Conservation (phyloP, 2,113 vertebrate species). For the Platichthys stellatus region DNA sequence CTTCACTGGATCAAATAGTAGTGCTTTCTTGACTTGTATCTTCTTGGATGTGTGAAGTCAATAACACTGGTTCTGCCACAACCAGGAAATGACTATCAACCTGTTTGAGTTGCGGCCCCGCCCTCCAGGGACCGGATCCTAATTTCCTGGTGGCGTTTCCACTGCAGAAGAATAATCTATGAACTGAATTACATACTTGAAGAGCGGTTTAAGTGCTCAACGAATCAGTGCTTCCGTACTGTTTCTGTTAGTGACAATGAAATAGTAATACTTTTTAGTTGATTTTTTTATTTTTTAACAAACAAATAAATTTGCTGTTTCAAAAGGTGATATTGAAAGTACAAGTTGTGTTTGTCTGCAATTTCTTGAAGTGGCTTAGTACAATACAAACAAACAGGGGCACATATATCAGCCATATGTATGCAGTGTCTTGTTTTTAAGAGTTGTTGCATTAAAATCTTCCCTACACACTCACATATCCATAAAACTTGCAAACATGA, state of each 20-base stretch:
- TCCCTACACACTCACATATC: no score
- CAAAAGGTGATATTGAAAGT: slow-evolving; percentile 67
- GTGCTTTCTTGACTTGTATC: slow-evolving; percentile 53
- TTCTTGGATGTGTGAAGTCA: slow-evolving; percentile 58
- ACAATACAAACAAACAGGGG: not conserved
- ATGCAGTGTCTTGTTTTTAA: not conserved
- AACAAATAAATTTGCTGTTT: slow-evolving; percentile 83
- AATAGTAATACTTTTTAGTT: slow-evolving; percentile 89
- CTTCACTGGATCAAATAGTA: slow-evolving; percentile 65
- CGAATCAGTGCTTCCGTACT: slow-evolving; percentile 97
- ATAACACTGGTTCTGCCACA: slow-evolving; percentile 65
- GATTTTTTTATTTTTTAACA: slow-evolving; percentile 79
- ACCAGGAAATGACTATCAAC: slow-evolving; percentile 46
- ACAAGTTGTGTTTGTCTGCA: slow-evolving; percentile 34
- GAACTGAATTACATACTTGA: slow-evolving; percentile 93
- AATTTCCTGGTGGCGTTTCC: slow-evolving; percentile 50
- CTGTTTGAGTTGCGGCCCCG: slow-evolving; percentile 35
- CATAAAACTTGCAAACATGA: no score
- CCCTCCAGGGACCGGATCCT: slow-evolving; percentile 36
- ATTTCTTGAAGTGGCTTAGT: not conserved
- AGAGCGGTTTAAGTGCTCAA: slow-evolving; percentile 92
- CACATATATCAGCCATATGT: not conserved
- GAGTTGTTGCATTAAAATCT: no score
- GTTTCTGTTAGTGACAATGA: slow-evolving; percentile 90
- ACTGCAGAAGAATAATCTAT: slow-evolving; percentile 73